These are phyloP conservation scores for Stramonita haemastoma DNA, from an alignment of 2,888 invertebrate genomes.

Conservation along the genomic window DNA sequence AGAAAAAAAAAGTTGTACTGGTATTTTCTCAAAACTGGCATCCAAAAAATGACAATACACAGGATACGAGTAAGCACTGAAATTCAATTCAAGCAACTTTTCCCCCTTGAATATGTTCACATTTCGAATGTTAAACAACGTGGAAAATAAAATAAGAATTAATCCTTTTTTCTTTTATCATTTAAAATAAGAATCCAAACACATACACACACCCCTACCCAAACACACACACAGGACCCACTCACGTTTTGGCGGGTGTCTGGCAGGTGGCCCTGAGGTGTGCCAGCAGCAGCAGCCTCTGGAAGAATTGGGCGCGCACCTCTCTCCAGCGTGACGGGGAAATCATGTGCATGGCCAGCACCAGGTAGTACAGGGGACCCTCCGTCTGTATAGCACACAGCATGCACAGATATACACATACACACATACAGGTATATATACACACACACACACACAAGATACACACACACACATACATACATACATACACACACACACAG, in stretches of 20 bases:
- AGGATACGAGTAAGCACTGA: too few relatives aligned
- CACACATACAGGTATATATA: not conserved
- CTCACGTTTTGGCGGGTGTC: slow-evolving; percentile 79
- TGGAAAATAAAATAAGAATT: too few relatives aligned
- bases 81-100: too few relatives aligned
- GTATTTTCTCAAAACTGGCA: too few relatives aligned
- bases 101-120: too few relatives aligned
- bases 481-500: too few relatives aligned
- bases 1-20: too few relatives aligned
- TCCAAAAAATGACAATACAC: too few relatives aligned
- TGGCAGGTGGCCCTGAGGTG: slow-evolving; percentile 86
- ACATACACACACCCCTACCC: not conserved
- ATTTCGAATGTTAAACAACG: too few relatives aligned
- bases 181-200: too few relatives aligned
- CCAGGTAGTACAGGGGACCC: slow-evolving; percentile 92
- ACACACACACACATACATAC: not conserved
- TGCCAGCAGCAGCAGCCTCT: slow-evolving; percentile 86
- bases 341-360: slow-evolving; percentile 88
- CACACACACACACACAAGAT: not conserved
- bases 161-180: too few relatives aligned
- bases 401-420: not conserved
- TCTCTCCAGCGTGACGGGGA: slow-evolving; percentile 87
- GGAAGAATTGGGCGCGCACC: slow-evolving; percentile 85
- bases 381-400: slow-evolving; percentile 83
- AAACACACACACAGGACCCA: not conserved